These are phyloP conservation scores for Vimba vimba DNA, from an alignment of 2,113 vertebrate species.

Conservation along the genomic window DNA sequence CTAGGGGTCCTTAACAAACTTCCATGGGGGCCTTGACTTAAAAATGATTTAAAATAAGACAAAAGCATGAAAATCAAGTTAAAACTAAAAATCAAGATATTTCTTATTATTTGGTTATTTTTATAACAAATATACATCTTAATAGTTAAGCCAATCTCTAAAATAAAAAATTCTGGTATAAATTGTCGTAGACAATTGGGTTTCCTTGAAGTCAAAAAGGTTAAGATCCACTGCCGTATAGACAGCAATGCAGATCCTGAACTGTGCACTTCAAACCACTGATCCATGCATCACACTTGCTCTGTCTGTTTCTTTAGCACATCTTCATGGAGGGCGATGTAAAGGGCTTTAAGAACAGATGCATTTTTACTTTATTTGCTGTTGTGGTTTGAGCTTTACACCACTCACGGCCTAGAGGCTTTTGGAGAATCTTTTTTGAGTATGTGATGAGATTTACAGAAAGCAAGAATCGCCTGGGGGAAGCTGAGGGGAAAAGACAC, in stretches of 20 bases:
- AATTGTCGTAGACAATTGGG: no score
- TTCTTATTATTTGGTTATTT: no score
- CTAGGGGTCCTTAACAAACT: no score
- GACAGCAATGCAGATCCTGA: background rate
- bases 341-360: conserved; percentile 2
- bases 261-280: background rate
- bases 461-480: conserved; percentile 43
- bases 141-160: no score
- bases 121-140: no score
- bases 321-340: background rate
- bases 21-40: no score
- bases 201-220: no score
- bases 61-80: no score
- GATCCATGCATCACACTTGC: background rate
- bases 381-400: conserved; percentile 38
- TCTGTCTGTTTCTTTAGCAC: background rate
- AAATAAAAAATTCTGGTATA: no score
- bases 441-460: conserved; percentile 43
- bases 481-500: conserved; percentile 40
- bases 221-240: background rate
- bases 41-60: no score
- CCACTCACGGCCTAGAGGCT: conserved; percentile 25
- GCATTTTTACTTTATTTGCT: conserved; percentile 29
- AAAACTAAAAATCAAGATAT: no score
- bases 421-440: conserved; percentile 40